phyloP scores from a whole-genome alignment of 2,888 invertebrate genomes.

The Amblyteles armatorius region DNA sequence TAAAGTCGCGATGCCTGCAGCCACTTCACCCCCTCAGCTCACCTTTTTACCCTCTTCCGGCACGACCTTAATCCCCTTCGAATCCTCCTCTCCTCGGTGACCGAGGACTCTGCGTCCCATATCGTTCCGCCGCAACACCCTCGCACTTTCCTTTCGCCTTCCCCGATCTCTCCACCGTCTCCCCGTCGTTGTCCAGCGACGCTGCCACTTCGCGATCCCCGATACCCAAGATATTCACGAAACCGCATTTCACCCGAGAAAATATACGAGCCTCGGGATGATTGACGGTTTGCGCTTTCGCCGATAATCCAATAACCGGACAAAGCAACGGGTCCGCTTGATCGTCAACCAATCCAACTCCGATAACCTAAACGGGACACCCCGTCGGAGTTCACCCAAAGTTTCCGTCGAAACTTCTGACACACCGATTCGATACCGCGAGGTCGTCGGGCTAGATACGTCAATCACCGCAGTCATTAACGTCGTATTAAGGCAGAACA shows the following conservation, averaged over 20 bases:
- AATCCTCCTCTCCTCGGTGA: constrained; percentile 26
- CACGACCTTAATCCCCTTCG: constrained; percentile 67
- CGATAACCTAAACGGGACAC: background rate
- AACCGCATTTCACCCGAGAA: background rate
- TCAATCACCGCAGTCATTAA: background rate
- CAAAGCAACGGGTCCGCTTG: background rate
- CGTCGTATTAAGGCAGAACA: background rate
- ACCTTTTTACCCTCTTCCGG: constrained; percentile 56
- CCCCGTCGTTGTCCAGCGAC: background rate
- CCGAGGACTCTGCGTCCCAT: constrained; percentile 2
- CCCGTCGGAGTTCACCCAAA: background rate
- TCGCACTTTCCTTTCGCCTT: background rate
- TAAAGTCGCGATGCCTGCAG: constrained; percentile 48
- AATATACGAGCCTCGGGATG: background rate
- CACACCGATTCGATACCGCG: background rate
- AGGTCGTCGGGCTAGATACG: background rate
- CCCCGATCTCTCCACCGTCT: background rate
- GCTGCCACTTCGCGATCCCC: background rate
- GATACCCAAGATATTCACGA: background rate
- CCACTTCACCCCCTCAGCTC: constrained; percentile 51
- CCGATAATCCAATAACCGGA: no score
- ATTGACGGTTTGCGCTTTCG: no score
- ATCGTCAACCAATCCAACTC: background rate
- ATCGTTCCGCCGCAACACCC: background rate
- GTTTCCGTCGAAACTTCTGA: background rate